phyloP scores from a whole-genome alignment of 1,140 invertebrate genomes.

The Hycleus phaleratus region DNA sequence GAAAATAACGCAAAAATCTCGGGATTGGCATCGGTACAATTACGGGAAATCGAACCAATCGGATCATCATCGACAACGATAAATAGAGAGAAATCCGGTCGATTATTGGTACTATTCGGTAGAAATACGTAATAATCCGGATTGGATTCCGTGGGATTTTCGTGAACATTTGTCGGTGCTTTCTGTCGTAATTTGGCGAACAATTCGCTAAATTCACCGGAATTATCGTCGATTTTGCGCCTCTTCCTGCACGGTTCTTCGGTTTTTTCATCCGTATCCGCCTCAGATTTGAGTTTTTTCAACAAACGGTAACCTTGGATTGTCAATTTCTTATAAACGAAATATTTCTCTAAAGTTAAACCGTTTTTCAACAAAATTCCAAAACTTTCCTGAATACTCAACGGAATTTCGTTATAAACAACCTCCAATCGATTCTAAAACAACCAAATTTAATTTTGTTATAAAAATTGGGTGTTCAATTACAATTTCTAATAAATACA shows the following conservation, averaged over 20 bases:
- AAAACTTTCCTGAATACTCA: constrained; percentile 36
- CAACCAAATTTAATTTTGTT: neutral
- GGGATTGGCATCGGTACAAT: no score
- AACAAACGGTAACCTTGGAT: constrained; percentile 20
- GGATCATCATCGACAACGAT: no score
- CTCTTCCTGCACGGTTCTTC: no score
- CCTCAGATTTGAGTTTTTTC: no score
- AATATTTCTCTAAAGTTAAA: constrained; percentile 27
- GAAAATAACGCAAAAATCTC: neutral
- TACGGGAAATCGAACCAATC: no score
- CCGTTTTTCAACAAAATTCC: constrained; percentile 19
- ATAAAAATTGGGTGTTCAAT: constrained; percentile 1
- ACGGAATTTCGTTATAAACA: constrained; percentile 18
- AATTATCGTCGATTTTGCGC: no score
- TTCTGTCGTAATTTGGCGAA: no score
- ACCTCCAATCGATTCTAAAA: constrained; percentile 37
- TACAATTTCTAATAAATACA: constrained; percentile 38
- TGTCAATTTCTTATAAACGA: constrained; percentile 32
- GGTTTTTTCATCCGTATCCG: no score
- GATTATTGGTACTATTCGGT: constrained; percentile 4
- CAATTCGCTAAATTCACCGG: no score
- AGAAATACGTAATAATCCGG: constrained; percentile 26
- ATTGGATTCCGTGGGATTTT: neutral
- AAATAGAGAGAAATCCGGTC: constrained; percentile 12
- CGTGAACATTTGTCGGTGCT: neutral